Evolutionary conservation across 2,113 vertebrate species (phyloP).

Genomic region (Muntiacus muntjak): DNA sequence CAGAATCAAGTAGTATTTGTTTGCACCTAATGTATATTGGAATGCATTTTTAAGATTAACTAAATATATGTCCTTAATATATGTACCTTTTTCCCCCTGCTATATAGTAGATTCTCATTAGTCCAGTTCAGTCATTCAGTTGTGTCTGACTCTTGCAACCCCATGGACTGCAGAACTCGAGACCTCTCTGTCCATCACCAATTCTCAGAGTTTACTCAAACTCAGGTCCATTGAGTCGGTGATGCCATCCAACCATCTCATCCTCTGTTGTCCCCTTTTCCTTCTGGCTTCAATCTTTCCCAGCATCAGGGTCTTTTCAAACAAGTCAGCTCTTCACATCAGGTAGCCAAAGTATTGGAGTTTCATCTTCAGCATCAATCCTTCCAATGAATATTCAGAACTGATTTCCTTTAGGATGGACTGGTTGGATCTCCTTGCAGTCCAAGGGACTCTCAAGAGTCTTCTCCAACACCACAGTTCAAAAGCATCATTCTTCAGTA

Average conservation of each 20-base stretch:
- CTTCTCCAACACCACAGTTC: not conserved
- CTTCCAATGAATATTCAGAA: not conserved
- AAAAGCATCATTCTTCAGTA: not conserved
- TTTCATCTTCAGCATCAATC: not conserved
- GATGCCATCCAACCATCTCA: not conserved
- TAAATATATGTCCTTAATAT: not conserved
- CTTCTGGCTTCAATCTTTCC: not conserved
- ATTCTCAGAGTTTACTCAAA: not conserved
- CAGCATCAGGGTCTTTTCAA: not conserved
- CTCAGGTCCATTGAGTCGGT: not conserved
- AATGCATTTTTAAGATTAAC: not conserved
- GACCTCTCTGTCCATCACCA: not conserved
- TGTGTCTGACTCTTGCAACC: rapidly evolving
- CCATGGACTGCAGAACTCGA: not conserved
- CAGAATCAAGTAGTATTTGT: not conserved
- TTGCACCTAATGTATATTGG: not conserved
- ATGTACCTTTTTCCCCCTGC: not conserved
- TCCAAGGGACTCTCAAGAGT: not conserved
- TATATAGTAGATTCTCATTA: not conserved
- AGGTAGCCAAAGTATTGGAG: not conserved
- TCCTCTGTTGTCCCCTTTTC: not conserved
- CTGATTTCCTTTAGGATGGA: not conserved
- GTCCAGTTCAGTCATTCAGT: not conserved
- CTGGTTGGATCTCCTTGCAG: not conserved
- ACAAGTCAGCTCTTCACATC: not conserved